A percentile compares a stretch with the other conserved stretches of the same genome.
Evolutionary conservation across 2,888 invertebrate species (phyloP).

Genomic region (Parascotia fuliginaria): DNA sequence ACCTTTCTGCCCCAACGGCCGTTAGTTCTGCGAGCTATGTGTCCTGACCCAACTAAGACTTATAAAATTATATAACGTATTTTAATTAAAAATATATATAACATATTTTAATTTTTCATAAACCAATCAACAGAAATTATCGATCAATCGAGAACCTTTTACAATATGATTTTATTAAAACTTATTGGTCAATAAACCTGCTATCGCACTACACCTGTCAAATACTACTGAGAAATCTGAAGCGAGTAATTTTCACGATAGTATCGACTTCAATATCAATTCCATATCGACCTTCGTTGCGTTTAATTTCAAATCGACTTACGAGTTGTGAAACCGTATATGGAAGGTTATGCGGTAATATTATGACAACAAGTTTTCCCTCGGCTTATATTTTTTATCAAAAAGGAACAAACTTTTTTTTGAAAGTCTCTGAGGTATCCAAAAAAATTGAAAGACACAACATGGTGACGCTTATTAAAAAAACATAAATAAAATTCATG

Average conservation of each 20-base stretch:
- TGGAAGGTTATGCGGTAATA: conserved; percentile 48
- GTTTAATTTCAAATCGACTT: conserved; percentile 37
- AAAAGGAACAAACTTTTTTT: no score
- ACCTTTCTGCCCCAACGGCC: no score
- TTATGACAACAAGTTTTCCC: conserved; percentile 14
- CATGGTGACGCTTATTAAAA: no score
- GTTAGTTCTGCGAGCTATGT: no score
- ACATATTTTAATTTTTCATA: conserved; percentile 36
- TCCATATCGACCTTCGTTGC: conserved; percentile 49
- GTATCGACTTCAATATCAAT: conserved; percentile 32
- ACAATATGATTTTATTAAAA: conserved; percentile 17
- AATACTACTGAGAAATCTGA: conserved; percentile 33
- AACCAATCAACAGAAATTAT: conserved; percentile 15
- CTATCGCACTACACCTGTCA: conserved; percentile 45
- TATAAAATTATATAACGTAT: no score
- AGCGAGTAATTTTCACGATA: conserved; percentile 44
- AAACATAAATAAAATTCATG: no score
- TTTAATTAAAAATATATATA: no score
- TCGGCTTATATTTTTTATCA: conserved; percentile 16
- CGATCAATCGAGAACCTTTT: conserved; percentile 30
- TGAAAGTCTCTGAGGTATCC: no score
- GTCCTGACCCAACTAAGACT: no score
- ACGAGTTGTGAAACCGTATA: conserved; percentile 55
- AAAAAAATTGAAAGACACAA: no score
- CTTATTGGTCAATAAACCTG: conserved; percentile 22